Conservation (phyloP, 2,888 invertebrate species). For the Drosophila yooni region DNA sequence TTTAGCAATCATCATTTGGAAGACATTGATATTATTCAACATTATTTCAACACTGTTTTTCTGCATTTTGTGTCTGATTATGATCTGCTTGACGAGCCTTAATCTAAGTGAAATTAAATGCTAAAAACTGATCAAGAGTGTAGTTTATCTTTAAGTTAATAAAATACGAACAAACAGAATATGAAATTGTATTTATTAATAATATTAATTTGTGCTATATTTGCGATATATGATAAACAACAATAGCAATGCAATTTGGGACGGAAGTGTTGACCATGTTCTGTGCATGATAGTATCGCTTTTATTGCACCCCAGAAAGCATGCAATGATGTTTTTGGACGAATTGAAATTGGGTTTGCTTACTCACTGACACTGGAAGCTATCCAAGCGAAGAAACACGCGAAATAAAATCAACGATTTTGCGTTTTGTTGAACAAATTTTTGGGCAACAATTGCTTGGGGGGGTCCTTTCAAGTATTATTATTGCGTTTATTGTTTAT, state of each 20-base stretch:
- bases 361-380: background rate
- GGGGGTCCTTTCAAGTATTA: slow-evolving; percentile 37
- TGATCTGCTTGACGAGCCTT: background rate
- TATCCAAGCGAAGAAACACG: slow-evolving; percentile 1
- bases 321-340: slow-evolving; percentile 19
- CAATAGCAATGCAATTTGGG: background rate
- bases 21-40: background rate
- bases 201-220: background rate
- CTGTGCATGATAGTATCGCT: background rate
- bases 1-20: background rate
- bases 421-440: slow-evolving; percentile 17
- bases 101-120: background rate
- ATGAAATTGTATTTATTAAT: background rate
- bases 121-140: background rate
- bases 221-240: background rate
- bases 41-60: background rate
- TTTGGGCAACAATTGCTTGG: slow-evolving; percentile 32
- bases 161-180: background rate
- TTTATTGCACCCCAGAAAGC: slow-evolving; percentile 15
- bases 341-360: background rate
- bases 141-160: background rate
- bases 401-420: slow-evolving; percentile 14
- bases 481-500: slow-evolving; percentile 51
- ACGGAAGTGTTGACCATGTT: background rate
- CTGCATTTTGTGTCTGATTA: background rate